Evolutionary conservation across 1,140 invertebrate species (phyloP).

Genomic region (Grapholita molesta): DNA sequence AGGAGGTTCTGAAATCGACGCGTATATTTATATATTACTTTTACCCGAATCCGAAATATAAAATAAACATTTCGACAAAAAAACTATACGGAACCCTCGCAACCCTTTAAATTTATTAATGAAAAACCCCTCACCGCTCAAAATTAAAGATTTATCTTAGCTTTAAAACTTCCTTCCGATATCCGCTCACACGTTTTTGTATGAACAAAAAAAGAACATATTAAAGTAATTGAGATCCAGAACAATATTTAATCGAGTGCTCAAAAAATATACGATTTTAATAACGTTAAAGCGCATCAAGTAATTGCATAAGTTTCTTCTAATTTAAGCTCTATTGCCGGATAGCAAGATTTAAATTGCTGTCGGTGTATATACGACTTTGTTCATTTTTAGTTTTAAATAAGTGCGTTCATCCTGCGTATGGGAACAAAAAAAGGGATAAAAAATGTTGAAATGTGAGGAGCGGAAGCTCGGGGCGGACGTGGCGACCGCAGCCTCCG

Average conservation of each 20-base stretch:
- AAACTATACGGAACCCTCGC: not conserved
- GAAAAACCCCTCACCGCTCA: not conserved
- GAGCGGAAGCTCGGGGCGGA: not conserved
- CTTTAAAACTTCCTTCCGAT: not conserved
- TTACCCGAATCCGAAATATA: no score
- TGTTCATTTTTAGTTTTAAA: not conserved
- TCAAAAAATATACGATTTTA: not conserved
- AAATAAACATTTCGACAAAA: no score
- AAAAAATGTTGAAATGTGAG: not conserved
- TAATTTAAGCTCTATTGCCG: not conserved
- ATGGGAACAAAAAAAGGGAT: not conserved
- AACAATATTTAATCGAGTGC: conserved; percentile 2
- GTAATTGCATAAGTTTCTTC: not conserved
- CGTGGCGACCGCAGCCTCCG: not conserved
- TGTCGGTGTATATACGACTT: not conserved
- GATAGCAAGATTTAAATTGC: not conserved
- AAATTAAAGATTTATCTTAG: not conserved
- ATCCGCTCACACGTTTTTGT: not conserved
- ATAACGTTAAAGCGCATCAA: not conserved
- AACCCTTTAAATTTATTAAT: not conserved
- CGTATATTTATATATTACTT: no score
- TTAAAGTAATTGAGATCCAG: not conserved
- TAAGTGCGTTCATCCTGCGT: not conserved
- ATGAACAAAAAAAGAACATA: not conserved
- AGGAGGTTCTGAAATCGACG: no score